Evolutionary conservation across 2,888 invertebrate genomes (phyloP).

Genomic region (Ariolimax columbianus): DNA sequence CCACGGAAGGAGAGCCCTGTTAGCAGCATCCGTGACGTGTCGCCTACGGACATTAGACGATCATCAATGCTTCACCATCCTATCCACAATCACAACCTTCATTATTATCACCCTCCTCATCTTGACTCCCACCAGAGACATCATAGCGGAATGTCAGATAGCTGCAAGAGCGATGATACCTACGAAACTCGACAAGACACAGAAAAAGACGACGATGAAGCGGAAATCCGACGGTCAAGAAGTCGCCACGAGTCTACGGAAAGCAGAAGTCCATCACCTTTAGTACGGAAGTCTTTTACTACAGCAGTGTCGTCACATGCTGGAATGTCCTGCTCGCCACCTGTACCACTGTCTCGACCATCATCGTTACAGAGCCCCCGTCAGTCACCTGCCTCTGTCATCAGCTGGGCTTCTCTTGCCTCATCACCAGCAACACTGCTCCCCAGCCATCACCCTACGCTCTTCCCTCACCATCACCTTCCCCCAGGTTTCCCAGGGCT

Average conservation of each 20-base stretch:
- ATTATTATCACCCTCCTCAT: not conserved
- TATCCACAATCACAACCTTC: not conserved
- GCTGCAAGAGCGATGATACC: constrained; percentile 11
- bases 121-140: constrained; percentile 9
- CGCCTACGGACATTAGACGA: constrained; percentile 25
- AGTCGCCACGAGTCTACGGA: constrained; percentile 18
- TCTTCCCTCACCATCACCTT: constrained; percentile 61
- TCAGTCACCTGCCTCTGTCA: constrained; percentile 46
- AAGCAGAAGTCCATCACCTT: constrained; percentile 38
- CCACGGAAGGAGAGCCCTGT: constrained; percentile 24
- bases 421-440: constrained; percentile 45
- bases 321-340: constrained; percentile 16
- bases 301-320: not conserved
- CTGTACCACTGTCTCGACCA: not conserved
- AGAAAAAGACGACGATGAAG: constrained; percentile 3
- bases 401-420: constrained; percentile 44
- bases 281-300: not conserved
- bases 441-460: constrained; percentile 54
- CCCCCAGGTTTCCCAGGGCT: constrained; percentile 57
- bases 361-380: constrained; percentile 40
- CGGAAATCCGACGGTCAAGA: not conserved
- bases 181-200: not conserved
- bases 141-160: constrained; percentile 19
- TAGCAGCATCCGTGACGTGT: constrained; percentile 20
- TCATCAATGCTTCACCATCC: not conserved